Conservation (phyloP, 1,140 invertebrate species). For the Venturia canescens region DNA sequence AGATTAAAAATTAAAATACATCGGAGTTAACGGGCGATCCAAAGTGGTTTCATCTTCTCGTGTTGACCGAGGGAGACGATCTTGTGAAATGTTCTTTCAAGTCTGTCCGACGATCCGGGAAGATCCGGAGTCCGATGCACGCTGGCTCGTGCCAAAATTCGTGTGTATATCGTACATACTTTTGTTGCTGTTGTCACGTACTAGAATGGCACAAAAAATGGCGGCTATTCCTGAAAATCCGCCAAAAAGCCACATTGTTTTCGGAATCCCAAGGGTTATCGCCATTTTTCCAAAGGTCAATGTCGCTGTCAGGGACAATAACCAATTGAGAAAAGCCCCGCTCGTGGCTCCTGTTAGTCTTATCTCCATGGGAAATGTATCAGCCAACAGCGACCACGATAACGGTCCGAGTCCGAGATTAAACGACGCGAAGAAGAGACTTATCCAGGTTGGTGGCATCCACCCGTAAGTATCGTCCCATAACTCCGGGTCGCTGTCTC, state of each 20-base stretch:
- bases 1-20: neutral
- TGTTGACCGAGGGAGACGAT: neutral
- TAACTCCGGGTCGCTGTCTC: slow-evolving; percentile 63
- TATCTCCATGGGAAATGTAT: slow-evolving; percentile 78
- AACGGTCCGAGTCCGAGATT: slow-evolving; percentile 79
- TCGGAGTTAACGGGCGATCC: neutral
- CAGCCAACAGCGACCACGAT: slow-evolving; percentile 79
- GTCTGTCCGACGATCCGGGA: slow-evolving; percentile 24
- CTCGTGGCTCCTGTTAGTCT: slow-evolving; percentile 75
- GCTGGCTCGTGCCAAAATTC: slow-evolving; percentile 51
- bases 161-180: slow-evolving; percentile 72
- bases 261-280: slow-evolving; percentile 78
- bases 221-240: slow-evolving; percentile 82
- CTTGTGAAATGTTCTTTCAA: neutral
- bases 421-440: slow-evolving; percentile 76
- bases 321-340: slow-evolving; percentile 77
- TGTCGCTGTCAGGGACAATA: slow-evolving; percentile 78
- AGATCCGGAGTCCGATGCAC: neutral
- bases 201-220: slow-evolving; percentile 80
- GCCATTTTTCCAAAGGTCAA: slow-evolving; percentile 78
- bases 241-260: slow-evolving; percentile 86
- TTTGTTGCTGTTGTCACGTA: slow-evolving; percentile 85
- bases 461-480: slow-evolving; percentile 69
- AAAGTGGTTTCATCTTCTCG: neutral
- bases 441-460: slow-evolving; percentile 79